Evolutionary conservation across 2,888 invertebrate genomes (phyloP).

Genomic region (Eilema caniola): DNA sequence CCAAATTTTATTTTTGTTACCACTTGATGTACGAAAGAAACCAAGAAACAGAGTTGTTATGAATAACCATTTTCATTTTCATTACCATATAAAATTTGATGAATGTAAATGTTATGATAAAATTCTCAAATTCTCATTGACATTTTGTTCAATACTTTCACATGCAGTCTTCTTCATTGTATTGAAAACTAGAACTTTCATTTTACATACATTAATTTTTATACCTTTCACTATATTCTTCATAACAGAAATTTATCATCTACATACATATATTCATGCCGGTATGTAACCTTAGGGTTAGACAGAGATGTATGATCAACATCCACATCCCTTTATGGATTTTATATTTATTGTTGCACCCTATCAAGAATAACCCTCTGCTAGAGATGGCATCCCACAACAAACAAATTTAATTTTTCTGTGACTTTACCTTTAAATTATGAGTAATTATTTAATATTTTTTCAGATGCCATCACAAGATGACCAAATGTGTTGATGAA

Average conservation of each 20-base stretch:
- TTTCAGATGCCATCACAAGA: slow-evolving; percentile 84
- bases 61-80: no score
- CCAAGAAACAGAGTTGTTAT: no score
- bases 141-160: neutral
- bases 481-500: slow-evolving; percentile 83
- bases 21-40: no score
- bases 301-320: neutral
- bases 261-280: neutral
- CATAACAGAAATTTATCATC: neutral
- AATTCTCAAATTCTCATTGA: neutral
- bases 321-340: neutral
- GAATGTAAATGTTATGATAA: neutral
- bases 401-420: no score
- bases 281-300: neutral
- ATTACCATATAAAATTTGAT: no score
- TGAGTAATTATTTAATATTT: slow-evolving; percentile 18
- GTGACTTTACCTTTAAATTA: no score
- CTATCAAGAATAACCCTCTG: neutral
- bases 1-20: no score
- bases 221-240: neutral
- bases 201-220: neutral
- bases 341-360: no score
- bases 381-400: neutral
- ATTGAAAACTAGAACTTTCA: neutral
- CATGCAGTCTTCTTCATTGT: neutral